Percentiles rank a stretch among this genome's conserved stretches.
These are phyloP conservation scores for Cephus sareptanus DNA, from an alignment of 2,888 invertebrate genomes.

Conservation along the genomic window DNA sequence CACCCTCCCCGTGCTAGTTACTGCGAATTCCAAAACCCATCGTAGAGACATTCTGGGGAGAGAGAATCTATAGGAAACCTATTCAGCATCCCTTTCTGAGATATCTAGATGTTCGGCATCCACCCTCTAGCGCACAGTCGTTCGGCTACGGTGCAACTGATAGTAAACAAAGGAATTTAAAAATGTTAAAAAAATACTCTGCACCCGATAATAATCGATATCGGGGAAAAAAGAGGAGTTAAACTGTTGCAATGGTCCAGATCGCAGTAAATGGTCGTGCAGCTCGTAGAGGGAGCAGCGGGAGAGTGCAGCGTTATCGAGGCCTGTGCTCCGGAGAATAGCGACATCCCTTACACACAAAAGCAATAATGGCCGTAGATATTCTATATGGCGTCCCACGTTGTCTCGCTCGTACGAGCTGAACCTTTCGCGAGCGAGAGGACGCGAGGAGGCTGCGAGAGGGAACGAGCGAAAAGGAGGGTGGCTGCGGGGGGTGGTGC, in stretches of 20 bases:
- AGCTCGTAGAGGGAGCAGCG: no score
- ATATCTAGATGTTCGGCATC: no score
- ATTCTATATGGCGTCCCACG: constrained; percentile 30
- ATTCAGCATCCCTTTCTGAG: no score
- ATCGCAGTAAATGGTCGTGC: no score
- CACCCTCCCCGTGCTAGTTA: constrained; percentile 43
- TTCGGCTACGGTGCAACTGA: no score
- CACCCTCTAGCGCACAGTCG: no score
- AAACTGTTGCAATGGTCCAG: no score
- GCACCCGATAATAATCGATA: no score
- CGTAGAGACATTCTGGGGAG: constrained; percentile 41
- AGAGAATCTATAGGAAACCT: constrained; percentile 21
- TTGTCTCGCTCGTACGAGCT: constrained; percentile 42
- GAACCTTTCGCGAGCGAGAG: background rate
- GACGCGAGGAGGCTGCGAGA: background rate
- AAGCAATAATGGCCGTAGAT: constrained; percentile 39
- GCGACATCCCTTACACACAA: constrained; percentile 35
- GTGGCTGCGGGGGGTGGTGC: constrained; percentile 38
- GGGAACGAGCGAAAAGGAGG: constrained; percentile 31
- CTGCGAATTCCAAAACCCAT: constrained; percentile 55
- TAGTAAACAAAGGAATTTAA: no score
- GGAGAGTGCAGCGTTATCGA: background rate
- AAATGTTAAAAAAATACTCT: no score
- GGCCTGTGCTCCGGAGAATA: constrained; percentile 9
- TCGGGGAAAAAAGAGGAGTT: no score